These are phyloP conservation scores for Sebastes steindachneri DNA, from an alignment of 2,797 vertebrate genomes.

Conservation along the genomic window DNA sequence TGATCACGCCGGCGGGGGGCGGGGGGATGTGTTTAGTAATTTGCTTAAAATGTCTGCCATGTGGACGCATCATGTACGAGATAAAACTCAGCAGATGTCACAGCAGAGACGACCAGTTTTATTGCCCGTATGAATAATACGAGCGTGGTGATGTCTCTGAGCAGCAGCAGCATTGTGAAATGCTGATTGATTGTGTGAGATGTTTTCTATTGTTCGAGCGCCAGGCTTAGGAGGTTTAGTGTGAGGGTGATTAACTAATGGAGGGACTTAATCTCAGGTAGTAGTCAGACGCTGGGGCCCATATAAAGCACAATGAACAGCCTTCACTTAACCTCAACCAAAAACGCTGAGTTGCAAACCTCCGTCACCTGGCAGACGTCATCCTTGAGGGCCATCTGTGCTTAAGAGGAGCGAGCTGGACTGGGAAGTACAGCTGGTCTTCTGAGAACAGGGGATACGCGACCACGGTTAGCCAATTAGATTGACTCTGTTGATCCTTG, in stretches of 20 bases:
- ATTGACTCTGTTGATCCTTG: neutral
- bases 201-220: conserved; percentile 60
- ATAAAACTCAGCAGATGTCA: conserved; percentile 75
- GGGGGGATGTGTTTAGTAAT: conserved; percentile 70
- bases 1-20: conserved; percentile 32
- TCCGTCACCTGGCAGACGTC: conserved; percentile 43
- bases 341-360: conserved; percentile 55
- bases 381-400: conserved; percentile 43
- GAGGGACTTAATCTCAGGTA: conserved; percentile 77
- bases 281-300: conserved; percentile 53
- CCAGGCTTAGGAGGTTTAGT: conserved; percentile 72
- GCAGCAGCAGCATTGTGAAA: conserved; percentile 39
- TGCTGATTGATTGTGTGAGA: conserved; percentile 70
- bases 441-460: neutral
- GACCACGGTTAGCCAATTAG: neutral
- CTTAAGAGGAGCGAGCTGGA: conserved; percentile 1
- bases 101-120: conserved; percentile 63
- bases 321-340: conserved; percentile 52
- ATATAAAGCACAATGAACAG: conserved; percentile 44
- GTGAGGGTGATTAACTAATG: conserved; percentile 82
- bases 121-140: conserved; percentile 46
- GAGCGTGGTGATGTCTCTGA: conserved; percentile 21
- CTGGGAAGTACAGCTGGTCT: conserved; percentile 1
- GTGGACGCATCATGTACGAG: conserved; percentile 65
- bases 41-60: conserved; percentile 72